Conservation (phyloP, 2,113 vertebrate species). For the Glaucidium brasilianum region DNA sequence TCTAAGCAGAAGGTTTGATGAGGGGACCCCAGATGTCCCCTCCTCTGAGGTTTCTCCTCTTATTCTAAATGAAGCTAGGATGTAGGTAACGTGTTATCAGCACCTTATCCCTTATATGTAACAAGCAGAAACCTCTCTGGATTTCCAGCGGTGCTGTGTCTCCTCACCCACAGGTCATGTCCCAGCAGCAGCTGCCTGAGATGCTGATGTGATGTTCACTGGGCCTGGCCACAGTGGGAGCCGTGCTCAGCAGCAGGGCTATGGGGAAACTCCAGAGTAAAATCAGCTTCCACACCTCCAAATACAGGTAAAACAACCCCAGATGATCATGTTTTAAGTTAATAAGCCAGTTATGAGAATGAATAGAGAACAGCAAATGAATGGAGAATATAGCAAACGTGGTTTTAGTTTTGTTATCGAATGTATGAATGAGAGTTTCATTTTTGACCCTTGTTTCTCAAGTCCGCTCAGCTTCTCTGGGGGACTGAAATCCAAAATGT, state of each 20-base stretch:
- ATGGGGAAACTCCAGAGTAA: slow-evolving; percentile 97
- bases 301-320: slow-evolving; percentile 79
- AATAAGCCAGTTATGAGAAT: background rate
- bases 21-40: background rate
- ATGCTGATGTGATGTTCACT: background rate
- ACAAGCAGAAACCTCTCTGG: background rate
- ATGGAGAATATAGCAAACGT: background rate
- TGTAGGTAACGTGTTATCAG: background rate
- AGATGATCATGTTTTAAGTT: too few species aligned
- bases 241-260: background rate
- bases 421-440: background rate
- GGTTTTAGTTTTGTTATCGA: background rate
- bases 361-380: background rate
- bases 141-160: background rate
- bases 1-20: background rate
- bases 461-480: background rate
- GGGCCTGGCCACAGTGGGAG: background rate
- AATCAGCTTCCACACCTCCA: slow-evolving; percentile 76
- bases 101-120: background rate
- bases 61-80: background rate
- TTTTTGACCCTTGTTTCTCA: background rate
- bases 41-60: background rate
- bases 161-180: background rate
- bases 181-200: background rate
- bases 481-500: background rate